Conservation (phyloP, 2,113 vertebrate genomes). For the Epinephelus moara region DNA sequence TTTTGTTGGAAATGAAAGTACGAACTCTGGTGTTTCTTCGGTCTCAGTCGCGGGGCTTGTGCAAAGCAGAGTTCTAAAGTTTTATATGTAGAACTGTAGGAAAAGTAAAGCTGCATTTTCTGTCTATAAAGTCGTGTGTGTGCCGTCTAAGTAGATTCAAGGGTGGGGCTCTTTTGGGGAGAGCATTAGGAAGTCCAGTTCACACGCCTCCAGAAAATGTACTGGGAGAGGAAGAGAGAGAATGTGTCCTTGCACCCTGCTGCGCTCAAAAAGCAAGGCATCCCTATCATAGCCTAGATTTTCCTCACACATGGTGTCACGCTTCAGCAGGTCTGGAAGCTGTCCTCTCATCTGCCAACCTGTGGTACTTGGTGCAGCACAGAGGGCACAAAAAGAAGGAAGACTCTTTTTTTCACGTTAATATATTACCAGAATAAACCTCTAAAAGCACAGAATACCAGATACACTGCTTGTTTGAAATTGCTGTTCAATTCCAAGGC, state of each 20-base stretch:
- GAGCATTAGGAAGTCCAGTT: constrained; percentile 45
- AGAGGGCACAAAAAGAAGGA: neutral
- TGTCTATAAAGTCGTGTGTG: neutral
- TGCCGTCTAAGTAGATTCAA: constrained; percentile 1
- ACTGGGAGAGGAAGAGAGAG: constrained; percentile 32
- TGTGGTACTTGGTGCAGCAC: neutral
- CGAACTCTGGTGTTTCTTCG: neutral
- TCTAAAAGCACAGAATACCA: constrained; percentile 11
- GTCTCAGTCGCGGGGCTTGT: neutral
- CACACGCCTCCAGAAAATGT: constrained; percentile 33
- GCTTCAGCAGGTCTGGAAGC: constrained; percentile 26
- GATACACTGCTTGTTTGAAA: neutral
- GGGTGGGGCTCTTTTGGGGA: neutral
- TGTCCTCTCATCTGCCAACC: constrained; percentile 23
- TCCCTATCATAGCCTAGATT: constrained; percentile 21
- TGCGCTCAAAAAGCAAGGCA: constrained; percentile 42
- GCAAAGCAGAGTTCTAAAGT: neutral
- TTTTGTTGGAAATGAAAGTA: neutral
- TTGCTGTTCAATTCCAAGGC: neutral
- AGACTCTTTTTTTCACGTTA: neutral
- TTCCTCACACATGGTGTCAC: constrained; percentile 19
- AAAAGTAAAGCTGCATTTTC: neutral
- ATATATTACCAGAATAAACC: neutral
- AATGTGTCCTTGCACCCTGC: constrained; percentile 25
- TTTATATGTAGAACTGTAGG: neutral